Percentiles rank a stretch among this genome's conserved stretches.
Evolutionary conservation across 1,140 invertebrate species (phyloP).

Genomic region (Panagrolaimus sp.): DNA sequence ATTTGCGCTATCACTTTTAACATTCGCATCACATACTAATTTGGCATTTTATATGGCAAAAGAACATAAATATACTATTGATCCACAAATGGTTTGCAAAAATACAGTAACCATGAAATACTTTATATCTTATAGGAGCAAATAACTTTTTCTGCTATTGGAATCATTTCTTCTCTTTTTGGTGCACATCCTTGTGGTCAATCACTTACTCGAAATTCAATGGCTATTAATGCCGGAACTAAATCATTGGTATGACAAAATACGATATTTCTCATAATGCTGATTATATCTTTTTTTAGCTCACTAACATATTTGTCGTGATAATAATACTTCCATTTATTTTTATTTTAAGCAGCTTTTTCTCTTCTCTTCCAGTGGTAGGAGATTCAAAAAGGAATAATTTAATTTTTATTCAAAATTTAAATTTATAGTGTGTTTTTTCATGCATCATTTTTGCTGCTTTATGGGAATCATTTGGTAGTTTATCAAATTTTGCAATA

Average conservation of each 20-base stretch:
- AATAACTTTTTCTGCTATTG: conserved; percentile 28
- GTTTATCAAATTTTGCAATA: conserved; percentile 17
- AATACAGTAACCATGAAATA: neutral
- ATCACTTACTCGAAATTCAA: conserved; percentile 29
- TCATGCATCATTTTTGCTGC: conserved; percentile 29
- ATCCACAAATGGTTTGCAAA: conserved; percentile 18
- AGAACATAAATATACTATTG: conserved; percentile 33
- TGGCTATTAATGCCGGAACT: conserved; percentile 33
- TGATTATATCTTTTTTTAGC: conserved; percentile 23
- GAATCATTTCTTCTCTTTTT: conserved; percentile 24
- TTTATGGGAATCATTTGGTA: conserved; percentile 24
- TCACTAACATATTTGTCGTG: conserved; percentile 31
- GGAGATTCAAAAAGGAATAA: too few relatives aligned
- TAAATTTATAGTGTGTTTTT: conserved; percentile 31
- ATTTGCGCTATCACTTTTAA: conserved; percentile 31
- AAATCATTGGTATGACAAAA: conserved; percentile 31
- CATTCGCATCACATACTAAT: conserved; percentile 28
- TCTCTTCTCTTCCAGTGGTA: conserved; percentile 35
- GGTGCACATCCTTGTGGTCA: conserved; percentile 25
- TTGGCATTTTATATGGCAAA: conserved; percentile 25
- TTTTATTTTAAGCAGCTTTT: conserved; percentile 27
- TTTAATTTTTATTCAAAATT: conserved; percentile 5
- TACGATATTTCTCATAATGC: too few relatives aligned
- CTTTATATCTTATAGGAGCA: conserved; percentile 24
- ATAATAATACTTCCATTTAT: conserved; percentile 29